Evolutionary conservation across 64 coral and sea anemone genomes (phyloP).

Genomic region (Actinia equina): DNA sequence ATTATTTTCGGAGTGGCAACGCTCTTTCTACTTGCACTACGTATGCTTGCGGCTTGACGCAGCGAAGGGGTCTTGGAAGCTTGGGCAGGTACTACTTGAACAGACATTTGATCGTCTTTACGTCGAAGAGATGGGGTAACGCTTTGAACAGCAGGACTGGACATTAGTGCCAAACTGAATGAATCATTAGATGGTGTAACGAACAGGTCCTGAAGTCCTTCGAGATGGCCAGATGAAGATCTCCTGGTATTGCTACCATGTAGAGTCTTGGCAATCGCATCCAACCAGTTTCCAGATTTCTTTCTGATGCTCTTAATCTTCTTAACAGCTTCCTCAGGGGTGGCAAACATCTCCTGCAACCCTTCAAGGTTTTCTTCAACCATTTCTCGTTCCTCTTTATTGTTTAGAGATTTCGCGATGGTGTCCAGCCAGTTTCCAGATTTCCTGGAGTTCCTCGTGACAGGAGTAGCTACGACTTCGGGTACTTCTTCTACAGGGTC

Average conservation of each 20-base stretch:
- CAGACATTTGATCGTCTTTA: neutral
- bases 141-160: neutral
- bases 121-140: constrained; percentile 27
- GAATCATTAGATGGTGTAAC: constrained; percentile 16
- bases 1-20: neutral
- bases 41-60: neutral
- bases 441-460: constrained; percentile 25
- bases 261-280: constrained; percentile 27
- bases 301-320: neutral
- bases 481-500: neutral
- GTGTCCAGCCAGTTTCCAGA: constrained; percentile 38
- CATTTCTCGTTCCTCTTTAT: neutral
- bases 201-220: constrained; percentile 42
- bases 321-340: constrained; percentile 26
- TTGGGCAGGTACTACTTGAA: constrained; percentile 22
- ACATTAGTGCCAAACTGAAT: neutral
- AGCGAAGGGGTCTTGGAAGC: constrained; percentile 38
- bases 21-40: neutral
- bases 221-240: neutral
- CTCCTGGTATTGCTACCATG: neutral
- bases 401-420: neutral
- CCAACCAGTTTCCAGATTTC: constrained; percentile 43
- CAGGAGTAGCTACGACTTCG: constrained; percentile 13
- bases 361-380: constrained; percentile 42
- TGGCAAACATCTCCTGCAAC: constrained; percentile 39